Evolutionary conservation across 2,888 invertebrate genomes (phyloP), one percentile per base, ranked within the genome.

Genomic region (Drosophila helvetica): DNA sequence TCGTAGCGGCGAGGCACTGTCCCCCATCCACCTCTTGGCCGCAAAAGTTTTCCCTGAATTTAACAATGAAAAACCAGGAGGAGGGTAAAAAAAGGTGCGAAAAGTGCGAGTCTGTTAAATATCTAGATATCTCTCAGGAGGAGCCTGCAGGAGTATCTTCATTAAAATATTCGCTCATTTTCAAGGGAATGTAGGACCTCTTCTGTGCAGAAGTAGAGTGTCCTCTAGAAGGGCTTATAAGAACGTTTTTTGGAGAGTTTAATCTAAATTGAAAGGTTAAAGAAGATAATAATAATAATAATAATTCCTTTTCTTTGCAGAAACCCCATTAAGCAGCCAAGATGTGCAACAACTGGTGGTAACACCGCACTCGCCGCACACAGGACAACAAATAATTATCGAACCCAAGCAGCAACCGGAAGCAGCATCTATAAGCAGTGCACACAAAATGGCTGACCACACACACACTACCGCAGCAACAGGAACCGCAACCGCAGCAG

Each of bases 151-250:
- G 38, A 67, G 51, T 57, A 51, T 67, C 57, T 67, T 68, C 67
- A 67, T 67, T 67, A 68, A 67, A 67, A 67, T 66, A 38, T 30
- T 51, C 68, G 38, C 47, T 68, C 69, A 68, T 68, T 68, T 58
- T 15, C 46, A 46, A 8, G 15, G 5, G 42, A 55, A 46, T 47
- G 10, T 3, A 5, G 7, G 2, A 27, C 25, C n/a, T 30, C n/a
- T n/a, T 46, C 38, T 42, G 22, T n/a, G 10, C 1, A 22, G 15
- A 38, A 38, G 38, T 9, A 5, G 22, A 25, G 22, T 48, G 25
- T 25, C 6, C 25, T 5, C 5, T 25, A 22, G 22, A 5, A 5
- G 4, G 22, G 22, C 3, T 2, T 2, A 2, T n/a, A n/a, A n/a
- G n/a, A n/a, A n/a, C n/a, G n/a, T n/a, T n/a, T 52, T 18, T n/a